Base-by-base conservation (phyloP, 2,113 vertebrate genomes). In the Siniperca knerii region DNA sequence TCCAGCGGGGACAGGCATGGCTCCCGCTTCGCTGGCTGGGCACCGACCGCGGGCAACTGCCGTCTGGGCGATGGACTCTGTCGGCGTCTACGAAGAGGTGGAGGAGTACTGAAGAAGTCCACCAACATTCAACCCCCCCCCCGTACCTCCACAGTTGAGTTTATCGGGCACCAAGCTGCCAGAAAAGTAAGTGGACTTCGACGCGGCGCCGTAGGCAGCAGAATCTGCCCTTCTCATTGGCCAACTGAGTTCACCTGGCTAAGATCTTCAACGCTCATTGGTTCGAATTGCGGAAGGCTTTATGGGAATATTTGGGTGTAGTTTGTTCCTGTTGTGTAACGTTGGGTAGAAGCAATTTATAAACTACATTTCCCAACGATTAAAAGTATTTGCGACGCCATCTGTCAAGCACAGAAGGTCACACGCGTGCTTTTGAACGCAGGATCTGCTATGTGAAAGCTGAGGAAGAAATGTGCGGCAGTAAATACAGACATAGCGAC, bases 1-100 rank as follows among this genome's bases (percentile, higher is more conserved):
- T 92, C 91, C 97, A 85, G 97, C 98, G 81, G 97, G 97, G 92
- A 99, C 98, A 94, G 97, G 98, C 98, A 99, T 98, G 92, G 94
- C 95, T 95, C 93, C 93, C 94, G 90, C 90, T 94, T 93, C 88
- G 91, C 90, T 91, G 94, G 90, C 86, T 82, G 42, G 77, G 82
- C 93, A 91, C 92, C 93, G 81, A 92, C 87, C 86, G 80, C 87
- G 68, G 87, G 90, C 87, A 79, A 80, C 64, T 79, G 87, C 90
- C 89, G 92, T 89, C 64, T 61, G 64, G 40, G 62, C 73, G 46
- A 67, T 15, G 55, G 75, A 73, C 77, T 92, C 71, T 68, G 79
- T 79, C 77, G 55, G 80, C 70, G 82, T 88, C 66, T 89, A 83
- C 33, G 29, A 79, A 84, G 81, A 69, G 54, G 87, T 57, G 69